These are phyloP conservation scores for Gymnobelideus leadbeateri DNA, from an alignment of 2,113 vertebrate species.

Conservation along the genomic window DNA sequence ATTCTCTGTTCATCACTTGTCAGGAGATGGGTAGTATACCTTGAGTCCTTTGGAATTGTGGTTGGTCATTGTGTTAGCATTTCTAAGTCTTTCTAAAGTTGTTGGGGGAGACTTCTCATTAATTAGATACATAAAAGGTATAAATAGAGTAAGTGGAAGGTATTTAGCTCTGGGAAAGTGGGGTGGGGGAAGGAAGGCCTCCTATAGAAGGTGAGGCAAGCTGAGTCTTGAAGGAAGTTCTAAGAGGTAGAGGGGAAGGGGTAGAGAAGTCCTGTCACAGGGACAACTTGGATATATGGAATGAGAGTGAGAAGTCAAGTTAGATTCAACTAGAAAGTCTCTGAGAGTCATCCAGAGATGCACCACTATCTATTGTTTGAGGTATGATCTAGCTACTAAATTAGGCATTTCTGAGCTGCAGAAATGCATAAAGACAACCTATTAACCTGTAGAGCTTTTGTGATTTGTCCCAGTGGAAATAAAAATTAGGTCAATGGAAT, in stretches of 20 bases:
- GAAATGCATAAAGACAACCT: too few species aligned
- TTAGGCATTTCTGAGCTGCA: too few species aligned
- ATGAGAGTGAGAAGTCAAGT: too few species aligned
- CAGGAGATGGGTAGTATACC: not conserved
- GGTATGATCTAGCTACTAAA: too few species aligned
- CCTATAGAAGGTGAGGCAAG: not conserved
- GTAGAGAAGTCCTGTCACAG: not conserved
- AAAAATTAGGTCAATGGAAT: too few species aligned
- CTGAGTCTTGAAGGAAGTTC: not conserved
- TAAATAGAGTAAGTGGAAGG: not conserved
- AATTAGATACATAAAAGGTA: not conserved
- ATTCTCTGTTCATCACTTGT: too few species aligned
- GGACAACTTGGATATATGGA: too few species aligned
- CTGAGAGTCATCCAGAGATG: not conserved
- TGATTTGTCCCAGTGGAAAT: too few species aligned
- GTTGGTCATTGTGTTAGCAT: not conserved
- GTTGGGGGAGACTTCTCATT: not conserved
- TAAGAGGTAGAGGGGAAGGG: not conserved
- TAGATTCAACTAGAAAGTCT: not conserved
- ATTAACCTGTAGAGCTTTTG: too few species aligned
- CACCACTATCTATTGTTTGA: too few species aligned
- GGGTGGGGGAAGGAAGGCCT: not conserved
- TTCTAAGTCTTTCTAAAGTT: not conserved
- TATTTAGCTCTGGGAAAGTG: not conserved
- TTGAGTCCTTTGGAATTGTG: not conserved